Conservation (phyloP, 2,113 vertebrate genomes). For the Procavia capensis region DNA sequence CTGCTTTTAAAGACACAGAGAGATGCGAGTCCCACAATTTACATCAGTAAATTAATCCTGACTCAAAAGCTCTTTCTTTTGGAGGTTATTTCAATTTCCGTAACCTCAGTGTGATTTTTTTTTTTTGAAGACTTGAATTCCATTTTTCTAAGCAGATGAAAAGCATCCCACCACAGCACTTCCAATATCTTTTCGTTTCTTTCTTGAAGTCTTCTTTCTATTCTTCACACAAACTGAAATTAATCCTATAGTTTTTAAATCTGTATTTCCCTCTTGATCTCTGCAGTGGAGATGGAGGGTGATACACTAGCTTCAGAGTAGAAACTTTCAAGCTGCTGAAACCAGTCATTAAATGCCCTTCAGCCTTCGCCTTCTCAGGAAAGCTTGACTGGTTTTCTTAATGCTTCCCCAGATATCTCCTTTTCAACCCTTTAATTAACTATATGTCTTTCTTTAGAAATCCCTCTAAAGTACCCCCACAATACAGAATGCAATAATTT, state of each 20-base stretch:
- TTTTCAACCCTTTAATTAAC: background rate
- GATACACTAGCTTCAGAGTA: too few species aligned
- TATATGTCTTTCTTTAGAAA: background rate
- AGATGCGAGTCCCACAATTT: background rate
- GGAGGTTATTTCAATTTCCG: background rate
- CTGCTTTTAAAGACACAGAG: background rate
- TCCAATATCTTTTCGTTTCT: background rate
- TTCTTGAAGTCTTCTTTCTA: background rate
- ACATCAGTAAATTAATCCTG: background rate
- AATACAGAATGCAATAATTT: background rate
- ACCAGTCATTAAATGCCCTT: background rate
- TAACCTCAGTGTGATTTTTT: background rate
- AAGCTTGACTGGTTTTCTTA: background rate
- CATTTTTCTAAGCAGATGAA: background rate
- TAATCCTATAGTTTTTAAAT: background rate
- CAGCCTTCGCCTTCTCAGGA: background rate
- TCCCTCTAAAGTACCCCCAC: background rate
- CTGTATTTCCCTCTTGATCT: background rate
- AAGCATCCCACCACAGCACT: background rate
- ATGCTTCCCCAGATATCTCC: background rate
- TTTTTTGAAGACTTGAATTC: background rate
- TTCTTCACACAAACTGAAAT: background rate
- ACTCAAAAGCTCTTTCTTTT: background rate
- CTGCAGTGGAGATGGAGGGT: background rate
- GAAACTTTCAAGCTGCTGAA: background rate